These are phyloP conservation scores for Drusus annulatus DNA, from an alignment of 1,140 invertebrate genomes.

Conservation along the genomic window DNA sequence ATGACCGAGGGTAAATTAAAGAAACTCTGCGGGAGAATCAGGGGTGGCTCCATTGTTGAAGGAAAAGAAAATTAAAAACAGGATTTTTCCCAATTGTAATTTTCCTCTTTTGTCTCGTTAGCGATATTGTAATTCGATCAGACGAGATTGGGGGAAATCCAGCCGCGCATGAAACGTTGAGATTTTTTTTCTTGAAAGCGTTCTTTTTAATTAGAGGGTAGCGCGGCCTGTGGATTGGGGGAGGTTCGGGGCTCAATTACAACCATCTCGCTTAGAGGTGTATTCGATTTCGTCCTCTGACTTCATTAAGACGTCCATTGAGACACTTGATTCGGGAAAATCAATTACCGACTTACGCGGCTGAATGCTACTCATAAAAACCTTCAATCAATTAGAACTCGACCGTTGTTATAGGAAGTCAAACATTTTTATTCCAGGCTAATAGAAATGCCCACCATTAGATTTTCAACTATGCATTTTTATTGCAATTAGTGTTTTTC, in stretches of 20 bases:
- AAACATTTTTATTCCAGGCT: no score
- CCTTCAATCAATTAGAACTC: no score
- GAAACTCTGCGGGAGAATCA: neutral
- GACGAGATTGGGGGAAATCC: conserved; percentile 44
- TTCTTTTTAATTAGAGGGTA: conserved; percentile 56
- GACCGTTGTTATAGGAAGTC: no score
- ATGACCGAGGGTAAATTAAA: conserved; percentile 47
- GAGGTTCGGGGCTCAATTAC: conserved; percentile 50
- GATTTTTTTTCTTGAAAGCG: conserved; percentile 45
- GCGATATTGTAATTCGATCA: conserved; percentile 60
- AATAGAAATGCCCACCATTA: no score
- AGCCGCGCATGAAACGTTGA: conserved; percentile 51
- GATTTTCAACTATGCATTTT: no score
- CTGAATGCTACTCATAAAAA: no score
- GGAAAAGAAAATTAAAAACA: conserved; percentile 56
- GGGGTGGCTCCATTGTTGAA: conserved; percentile 11
- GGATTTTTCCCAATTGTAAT: conserved; percentile 57
- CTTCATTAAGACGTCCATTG: conserved; percentile 22
- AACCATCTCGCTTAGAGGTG: conserved; percentile 26
- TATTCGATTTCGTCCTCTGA: conserved; percentile 31
- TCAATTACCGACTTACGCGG: no score
- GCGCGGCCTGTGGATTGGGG: conserved; percentile 30
- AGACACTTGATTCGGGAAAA: neutral
- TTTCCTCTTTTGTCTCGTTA: conserved; percentile 59
- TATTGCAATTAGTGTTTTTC: no score